Percentiles rank a stretch among this genome's conserved stretches.
Evolutionary conservation across 2,797 vertebrate species (phyloP).

Genomic region (Phaenicophaeus curvirostris): DNA sequence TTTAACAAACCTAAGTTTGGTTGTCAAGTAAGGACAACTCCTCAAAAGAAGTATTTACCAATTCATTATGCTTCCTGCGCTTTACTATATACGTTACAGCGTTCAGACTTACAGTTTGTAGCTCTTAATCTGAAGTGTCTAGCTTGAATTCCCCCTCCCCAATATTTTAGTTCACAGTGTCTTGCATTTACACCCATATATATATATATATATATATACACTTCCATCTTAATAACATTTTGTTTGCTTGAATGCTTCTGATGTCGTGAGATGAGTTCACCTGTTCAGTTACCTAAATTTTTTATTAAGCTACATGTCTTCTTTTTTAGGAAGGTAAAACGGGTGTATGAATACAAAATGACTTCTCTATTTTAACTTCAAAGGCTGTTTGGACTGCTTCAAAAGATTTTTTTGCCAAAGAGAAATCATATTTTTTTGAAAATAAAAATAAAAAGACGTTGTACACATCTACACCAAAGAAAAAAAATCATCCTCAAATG

Average conservation of each 20-base stretch:
- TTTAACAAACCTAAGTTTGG: not conserved
- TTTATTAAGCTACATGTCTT: not conserved
- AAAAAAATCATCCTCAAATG: not conserved
- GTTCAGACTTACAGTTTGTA: not conserved
- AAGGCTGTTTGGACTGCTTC: slow-evolving; percentile 38
- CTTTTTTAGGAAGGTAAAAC: not conserved
- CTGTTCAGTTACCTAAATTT: not conserved
- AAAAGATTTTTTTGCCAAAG: not conserved
- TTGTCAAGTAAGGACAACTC: not conserved
- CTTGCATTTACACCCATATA: not conserved
- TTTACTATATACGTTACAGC: rapidly evolving
- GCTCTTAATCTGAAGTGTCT: not conserved
- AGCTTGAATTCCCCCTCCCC: not conserved
- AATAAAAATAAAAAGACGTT: not conserved
- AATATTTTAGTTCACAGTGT: not conserved
- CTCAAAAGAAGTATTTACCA: not conserved
- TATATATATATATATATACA: rapidly evolving
- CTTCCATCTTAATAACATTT: not conserved
- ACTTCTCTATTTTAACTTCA: slow-evolving; percentile 47
- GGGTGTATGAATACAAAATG: not conserved
- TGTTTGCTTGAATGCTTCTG: not conserved
- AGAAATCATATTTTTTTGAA: not conserved
- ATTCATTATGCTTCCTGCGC: not conserved
- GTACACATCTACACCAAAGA: not conserved
- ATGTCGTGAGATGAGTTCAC: not conserved